Conservation (phyloP, 2,797 vertebrate genomes). For the Hypotaenidia okinawae region DNA sequence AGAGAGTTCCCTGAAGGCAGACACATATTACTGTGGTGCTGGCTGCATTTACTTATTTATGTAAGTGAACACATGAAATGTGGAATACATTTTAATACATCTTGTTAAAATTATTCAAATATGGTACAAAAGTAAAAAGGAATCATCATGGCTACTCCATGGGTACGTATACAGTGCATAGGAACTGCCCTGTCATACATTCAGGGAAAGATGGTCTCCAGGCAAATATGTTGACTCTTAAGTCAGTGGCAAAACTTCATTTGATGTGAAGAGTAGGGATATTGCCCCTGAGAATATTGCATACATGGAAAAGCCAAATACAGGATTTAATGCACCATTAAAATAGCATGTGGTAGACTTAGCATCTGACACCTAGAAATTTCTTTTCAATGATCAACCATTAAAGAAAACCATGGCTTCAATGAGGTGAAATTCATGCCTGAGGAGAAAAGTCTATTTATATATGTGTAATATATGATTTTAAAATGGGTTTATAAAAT, state of each 20-base stretch:
- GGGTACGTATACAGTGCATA: rapidly evolving
- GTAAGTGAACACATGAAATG: not conserved
- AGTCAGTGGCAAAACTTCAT: not conserved
- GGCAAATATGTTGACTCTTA: not conserved
- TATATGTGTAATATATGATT: not conserved
- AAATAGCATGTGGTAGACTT: not conserved
- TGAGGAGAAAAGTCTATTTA: not conserved
- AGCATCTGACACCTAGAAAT: not conserved
- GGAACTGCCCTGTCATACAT: rapidly evolving
- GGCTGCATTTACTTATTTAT: not conserved
- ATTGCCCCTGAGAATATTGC: not conserved
- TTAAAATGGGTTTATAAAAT: not conserved
- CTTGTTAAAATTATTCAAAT: not conserved
- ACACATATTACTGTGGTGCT: not conserved
- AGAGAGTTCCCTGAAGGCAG: not conserved
- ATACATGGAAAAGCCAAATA: not conserved
- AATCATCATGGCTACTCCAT: not conserved
- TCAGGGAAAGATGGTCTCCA: not conserved
- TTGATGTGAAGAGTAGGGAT: not conserved
- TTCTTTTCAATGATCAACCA: not conserved
- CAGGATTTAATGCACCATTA: not conserved
- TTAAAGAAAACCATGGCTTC: not conserved
- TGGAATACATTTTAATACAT: not conserved
- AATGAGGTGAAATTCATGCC: not conserved
- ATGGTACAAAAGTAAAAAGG: not conserved